Conservation (phyloP, 2,797 vertebrate genomes). For the Platyrinchus mystaceus region DNA sequence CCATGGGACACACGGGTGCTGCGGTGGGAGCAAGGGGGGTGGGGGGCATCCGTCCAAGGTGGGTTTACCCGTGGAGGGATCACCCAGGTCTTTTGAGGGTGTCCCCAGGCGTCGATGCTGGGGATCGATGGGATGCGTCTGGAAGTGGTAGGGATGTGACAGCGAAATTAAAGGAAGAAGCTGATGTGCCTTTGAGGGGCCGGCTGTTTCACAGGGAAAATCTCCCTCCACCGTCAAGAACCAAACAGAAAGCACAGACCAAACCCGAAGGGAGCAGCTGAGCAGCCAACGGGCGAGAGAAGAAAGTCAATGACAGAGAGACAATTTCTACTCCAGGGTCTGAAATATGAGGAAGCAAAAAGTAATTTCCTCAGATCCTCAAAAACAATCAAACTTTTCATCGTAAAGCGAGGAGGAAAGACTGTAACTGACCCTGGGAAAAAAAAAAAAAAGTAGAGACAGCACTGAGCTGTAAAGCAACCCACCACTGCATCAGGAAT, state of each 20-base stretch:
- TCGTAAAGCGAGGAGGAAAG: neutral
- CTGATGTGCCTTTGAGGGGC: constrained; percentile 1
- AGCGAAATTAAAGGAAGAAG: neutral
- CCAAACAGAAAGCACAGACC: neutral
- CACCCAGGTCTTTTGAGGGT: neutral
- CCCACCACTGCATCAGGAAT: neutral
- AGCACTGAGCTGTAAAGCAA: neutral
- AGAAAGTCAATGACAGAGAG: constrained; percentile 32
- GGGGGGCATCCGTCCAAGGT: neutral
- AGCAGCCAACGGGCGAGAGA: constrained; percentile 1
- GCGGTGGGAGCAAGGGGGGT: neutral
- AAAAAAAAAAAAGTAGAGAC: neutral
- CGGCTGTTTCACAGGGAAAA: neutral
- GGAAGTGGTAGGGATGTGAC: constrained; percentile 11
- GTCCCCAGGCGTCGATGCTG: neutral
- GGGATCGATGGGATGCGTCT: neutral
- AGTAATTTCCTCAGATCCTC: constrained; percentile 56
- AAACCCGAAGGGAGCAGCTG: constrained; percentile 35
- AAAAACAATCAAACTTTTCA: constrained; percentile 61
- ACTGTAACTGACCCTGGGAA: neutral
- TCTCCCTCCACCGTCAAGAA: constrained; percentile 13
- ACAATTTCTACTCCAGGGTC: constrained; percentile 26
- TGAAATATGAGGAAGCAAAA: constrained; percentile 39
- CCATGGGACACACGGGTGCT: neutral
- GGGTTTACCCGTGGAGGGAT: neutral